A percentile compares a stretch with the other conserved stretches of the same genome.
These are phyloP conservation scores for Sula dactylatra DNA, from an alignment of 2,113 vertebrate genomes.

Conservation along the genomic window DNA sequence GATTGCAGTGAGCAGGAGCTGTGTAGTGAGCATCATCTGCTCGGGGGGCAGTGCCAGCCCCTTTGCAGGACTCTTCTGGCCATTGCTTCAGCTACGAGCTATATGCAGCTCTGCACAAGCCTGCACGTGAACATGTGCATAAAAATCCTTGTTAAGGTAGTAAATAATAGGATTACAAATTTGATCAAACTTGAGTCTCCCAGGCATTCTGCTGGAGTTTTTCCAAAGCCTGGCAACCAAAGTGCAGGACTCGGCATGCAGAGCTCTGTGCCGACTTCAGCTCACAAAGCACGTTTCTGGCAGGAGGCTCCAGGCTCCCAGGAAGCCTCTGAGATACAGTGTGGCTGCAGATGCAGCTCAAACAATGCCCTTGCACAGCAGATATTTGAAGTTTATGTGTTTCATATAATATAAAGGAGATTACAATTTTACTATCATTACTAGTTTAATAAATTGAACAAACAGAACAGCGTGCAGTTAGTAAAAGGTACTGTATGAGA, in stretches of 20 bases:
- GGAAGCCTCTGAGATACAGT: background rate
- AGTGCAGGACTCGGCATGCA: background rate
- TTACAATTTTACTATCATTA: background rate
- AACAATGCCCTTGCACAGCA: background rate
- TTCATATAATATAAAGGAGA: background rate
- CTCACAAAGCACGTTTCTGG: background rate
- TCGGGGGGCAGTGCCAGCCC: rapidly evolving
- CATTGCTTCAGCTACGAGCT: background rate
- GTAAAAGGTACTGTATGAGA: background rate
- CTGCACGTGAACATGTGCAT: rapidly evolving
- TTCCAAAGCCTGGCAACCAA: slow-evolving; percentile 1
- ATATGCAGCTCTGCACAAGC: background rate
- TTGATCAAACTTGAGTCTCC: background rate
- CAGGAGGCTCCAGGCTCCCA: background rate
- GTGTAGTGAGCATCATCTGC: background rate
- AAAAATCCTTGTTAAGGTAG: background rate
- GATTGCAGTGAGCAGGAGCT: background rate
- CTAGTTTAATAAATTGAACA: background rate
- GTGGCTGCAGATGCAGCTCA: background rate
- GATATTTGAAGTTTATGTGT: background rate
- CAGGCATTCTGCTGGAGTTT: slow-evolving; percentile 8
- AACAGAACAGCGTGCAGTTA: background rate
- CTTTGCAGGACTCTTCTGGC: background rate
- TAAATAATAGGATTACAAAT: background rate
- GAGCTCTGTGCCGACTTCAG: background rate